Base-by-base conservation (phyloP, 2,888 invertebrate species). In the Cephonodes hylas region DNA sequence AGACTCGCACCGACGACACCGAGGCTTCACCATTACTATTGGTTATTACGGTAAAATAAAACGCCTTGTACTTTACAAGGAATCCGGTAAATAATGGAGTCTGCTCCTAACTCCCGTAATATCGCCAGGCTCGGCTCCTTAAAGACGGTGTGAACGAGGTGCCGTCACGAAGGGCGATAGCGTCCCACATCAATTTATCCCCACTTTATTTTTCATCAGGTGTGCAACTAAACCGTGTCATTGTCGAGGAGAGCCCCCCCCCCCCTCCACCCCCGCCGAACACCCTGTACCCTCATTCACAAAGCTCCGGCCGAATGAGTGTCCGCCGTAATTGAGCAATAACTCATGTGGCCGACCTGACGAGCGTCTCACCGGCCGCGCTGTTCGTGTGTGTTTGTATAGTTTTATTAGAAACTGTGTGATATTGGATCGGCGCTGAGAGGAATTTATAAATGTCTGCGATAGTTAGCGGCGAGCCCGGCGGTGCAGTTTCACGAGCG, bases 241-340 rank as follows among this genome's bases (percentile, higher is more conserved):
- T 27, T 22, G 20, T 25, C 46, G 57, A 38, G 27, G 45, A 45
- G 42, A 53, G 25, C 25, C 5, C 20, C 27, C 7, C 13, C 27
- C 25, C 44, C 25, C 22, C 58, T 8, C 15, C 25, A 7, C n/a
- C 27, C 1, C 15, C 15, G 0, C 13, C 5, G 6, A 4, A 5
- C 13, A 2, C 34, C 45, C 3, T 13, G 23, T 5, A 15, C 27
- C 53, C 18, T n/a, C 15, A 8, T 42, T 13, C 22, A 27, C 22
- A n/a, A 6, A 3, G 38, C 13, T n/a, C 38, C 13, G 38, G n/a
- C n/a, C 38, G 5, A 42, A 23, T 58, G 38, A 56, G 61, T 56
- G 62, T 31, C 57, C 58, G 38, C 59, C 64, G 63, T 72, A 72
- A 72, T 72, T 72, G 71, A 71, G 71, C 71, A 34, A 72, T 72